Percentiles rank a stretch among this genome's conserved stretches.
These are phyloP conservation scores for Falco columbarius DNA, from an alignment of 2,797 vertebrate genomes.

Conservation along the genomic window DNA sequence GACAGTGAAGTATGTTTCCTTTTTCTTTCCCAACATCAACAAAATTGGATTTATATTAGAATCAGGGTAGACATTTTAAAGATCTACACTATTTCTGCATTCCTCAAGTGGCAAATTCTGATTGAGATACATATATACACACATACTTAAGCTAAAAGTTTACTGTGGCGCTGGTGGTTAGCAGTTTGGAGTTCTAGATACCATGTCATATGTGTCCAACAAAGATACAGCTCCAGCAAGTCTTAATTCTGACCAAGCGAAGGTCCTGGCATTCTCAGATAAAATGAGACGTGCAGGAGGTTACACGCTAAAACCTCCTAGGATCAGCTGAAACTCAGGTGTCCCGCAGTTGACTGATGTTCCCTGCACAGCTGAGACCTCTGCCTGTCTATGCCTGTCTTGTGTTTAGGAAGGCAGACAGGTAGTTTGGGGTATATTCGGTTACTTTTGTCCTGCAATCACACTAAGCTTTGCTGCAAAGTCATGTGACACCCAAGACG, in stretches of 20 bases:
- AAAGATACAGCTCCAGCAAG: neutral
- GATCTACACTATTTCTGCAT: neutral
- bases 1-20: neutral
- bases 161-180: accelerated
- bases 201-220: neutral
- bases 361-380: neutral
- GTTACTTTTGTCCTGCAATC: neutral
- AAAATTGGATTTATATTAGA: neutral
- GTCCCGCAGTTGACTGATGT: neutral
- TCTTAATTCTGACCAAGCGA: neutral
- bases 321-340: neutral
- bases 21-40: neutral
- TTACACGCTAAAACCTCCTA: accelerated
- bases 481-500: accelerated
- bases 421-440: neutral
- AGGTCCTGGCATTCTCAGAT: neutral
- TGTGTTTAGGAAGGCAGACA: neutral
- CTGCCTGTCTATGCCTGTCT: neutral
- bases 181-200: neutral
- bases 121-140: too few relatives aligned
- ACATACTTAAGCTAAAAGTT: neutral
- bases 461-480: neutral
- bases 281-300: neutral
- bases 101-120: neutral
- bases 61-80: neutral